Percentiles rank a stretch among this genome's conserved stretches.
phyloP scores from a whole-genome alignment of 1,140 invertebrate genomes.

The Patella vulgata region DNA sequence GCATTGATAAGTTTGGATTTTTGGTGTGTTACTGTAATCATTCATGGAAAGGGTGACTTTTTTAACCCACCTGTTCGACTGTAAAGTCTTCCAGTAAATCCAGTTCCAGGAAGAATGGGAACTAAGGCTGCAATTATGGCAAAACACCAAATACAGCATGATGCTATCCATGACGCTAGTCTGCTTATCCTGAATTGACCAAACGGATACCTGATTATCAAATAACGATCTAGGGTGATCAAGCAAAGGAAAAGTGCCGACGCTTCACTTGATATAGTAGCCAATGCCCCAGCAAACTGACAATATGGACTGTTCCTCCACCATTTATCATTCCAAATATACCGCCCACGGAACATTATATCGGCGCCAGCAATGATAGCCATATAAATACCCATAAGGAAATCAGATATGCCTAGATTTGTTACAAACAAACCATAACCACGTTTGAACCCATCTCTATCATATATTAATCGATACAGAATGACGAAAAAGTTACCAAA shows the following conservation, averaged over 20 bases:
- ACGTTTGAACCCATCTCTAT: conserved; percentile 10
- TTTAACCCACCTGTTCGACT: conserved; percentile 16
- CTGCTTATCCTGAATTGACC: conserved; percentile 14
- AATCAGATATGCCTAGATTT: conserved; percentile 52
- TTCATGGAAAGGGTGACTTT: no score
- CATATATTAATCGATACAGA: conserved; percentile 22
- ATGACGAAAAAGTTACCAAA: conserved; percentile 39
- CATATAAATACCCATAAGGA: conserved; percentile 60
- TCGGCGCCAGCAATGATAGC: conserved; percentile 52
- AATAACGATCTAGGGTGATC: conserved; percentile 39
- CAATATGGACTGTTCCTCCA: conserved; percentile 49
- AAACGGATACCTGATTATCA: conserved; percentile 43
- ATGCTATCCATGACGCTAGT: conserved; percentile 4
- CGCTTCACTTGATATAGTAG: conserved; percentile 46
- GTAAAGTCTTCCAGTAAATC: conserved; percentile 28
- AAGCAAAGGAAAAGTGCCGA: conserved; percentile 38
- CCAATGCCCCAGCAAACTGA: conserved; percentile 45
- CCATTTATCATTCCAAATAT: conserved; percentile 37
- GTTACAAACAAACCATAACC: conserved; percentile 43
- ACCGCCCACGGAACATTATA: no score
- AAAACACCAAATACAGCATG: conserved; percentile 22
- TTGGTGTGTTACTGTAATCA: no score
- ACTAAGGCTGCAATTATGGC: conserved; percentile 21
- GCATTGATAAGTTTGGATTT: no score
- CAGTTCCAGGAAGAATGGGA: conserved; percentile 28